Conservation (phyloP, 2,797 vertebrate species). For the Xenops minutus region DNA sequence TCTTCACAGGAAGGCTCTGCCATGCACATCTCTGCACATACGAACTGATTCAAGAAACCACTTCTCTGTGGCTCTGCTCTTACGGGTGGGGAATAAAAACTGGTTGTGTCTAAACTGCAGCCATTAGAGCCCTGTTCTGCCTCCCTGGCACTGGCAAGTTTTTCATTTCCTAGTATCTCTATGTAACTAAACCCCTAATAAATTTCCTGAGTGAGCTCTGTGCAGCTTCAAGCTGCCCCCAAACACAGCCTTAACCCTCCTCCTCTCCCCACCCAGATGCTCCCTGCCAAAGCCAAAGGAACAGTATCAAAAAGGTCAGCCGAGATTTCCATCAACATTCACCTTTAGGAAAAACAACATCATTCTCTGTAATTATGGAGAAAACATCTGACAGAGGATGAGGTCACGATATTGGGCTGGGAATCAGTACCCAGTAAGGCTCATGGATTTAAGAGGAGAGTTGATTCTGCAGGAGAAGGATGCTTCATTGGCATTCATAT, state of each 20-base stretch:
- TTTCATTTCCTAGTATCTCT: background rate
- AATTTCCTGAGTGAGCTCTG: background rate
- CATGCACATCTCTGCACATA: background rate
- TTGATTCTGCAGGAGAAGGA: background rate
- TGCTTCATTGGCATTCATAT: fast-evolving
- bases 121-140: background rate
- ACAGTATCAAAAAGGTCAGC: fast-evolving
- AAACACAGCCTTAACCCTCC: background rate
- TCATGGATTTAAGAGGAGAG: background rate
- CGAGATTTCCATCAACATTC: background rate
- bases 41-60: fast-evolving
- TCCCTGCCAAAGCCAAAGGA: background rate
- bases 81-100: fast-evolving
- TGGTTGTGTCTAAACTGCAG: fast-evolving
- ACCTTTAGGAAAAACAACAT: background rate
- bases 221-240: background rate
- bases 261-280: background rate
- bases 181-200: background rate
- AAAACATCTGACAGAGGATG: background rate
- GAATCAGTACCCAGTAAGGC: background rate
- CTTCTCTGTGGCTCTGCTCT: background rate
- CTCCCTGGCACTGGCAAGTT: background rate
- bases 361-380: fast-evolving
- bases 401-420: fast-evolving
- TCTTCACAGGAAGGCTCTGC: background rate